Base-by-base conservation (phyloP, 2,797 vertebrate species). In the Sphenodon punctatus region DNA sequence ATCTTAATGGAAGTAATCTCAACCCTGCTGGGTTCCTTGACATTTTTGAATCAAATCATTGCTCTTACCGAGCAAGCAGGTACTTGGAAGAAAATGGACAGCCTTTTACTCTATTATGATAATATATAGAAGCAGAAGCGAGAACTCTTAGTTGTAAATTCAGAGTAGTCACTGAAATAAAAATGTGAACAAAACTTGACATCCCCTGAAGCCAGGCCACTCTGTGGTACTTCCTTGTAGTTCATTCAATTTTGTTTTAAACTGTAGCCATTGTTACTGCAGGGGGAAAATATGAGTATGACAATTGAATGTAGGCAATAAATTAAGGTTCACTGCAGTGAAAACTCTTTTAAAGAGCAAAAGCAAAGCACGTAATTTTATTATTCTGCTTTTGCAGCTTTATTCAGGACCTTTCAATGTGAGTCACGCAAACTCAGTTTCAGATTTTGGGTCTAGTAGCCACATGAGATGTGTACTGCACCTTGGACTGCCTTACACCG, bases 21-120 rank as follows among this genome's bases (percentile, higher is more conserved):
- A 76, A 69, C 75, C 67, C 84, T 85, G 82, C 74, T 91, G 82
- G 46, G 30, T 91, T 87, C 67, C 76, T 74, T 89, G 67, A 80
- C 85, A 85, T 94, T 86, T 92, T 85, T 83, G 72, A 92, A 88
- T 93, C 80, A 89, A 92, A 88, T 89, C 38, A 80, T 91, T 87
- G 70, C 80, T 92, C 43, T 91, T 89, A 80, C 16, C 80, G 75
- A 89, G 58, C 34, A 85, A 92, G 71, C 84, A 92, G 80, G 75
- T 85, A 87, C 58, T 90, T 93, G 42, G 63, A 53, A 85, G 86
- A 91, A 92, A 94, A 86, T 80, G 32, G 67, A 38, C 13, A 27
- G 32, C 64, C 22, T 90, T 92, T 89, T 87, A 78, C 80, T 92
- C 88, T 82, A 49, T 85, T 90, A 38, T 56, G 41, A 76, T 89